Conservation (phyloP, 2,888 invertebrate species). For the Harpagoxenus sublaevis region DNA sequence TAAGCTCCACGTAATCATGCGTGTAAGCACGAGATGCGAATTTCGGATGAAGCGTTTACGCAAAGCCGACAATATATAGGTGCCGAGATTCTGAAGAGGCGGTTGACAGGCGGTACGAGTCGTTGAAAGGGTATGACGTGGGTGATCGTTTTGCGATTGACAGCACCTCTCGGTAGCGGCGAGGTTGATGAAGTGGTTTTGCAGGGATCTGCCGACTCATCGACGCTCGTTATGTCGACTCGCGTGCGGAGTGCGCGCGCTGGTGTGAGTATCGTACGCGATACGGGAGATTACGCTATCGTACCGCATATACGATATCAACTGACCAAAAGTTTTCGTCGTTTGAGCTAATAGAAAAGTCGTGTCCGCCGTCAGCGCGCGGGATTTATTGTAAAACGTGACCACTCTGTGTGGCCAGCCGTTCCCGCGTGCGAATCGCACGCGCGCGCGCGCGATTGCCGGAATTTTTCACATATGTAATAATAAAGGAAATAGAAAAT, state of each 20-base stretch:
- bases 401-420: slow-evolving; percentile 37
- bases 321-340: slow-evolving; percentile 48
- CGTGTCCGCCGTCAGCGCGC: slow-evolving; percentile 81
- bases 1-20: neutral
- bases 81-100: slow-evolving; percentile 51
- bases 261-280: slow-evolving; percentile 12
- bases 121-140: slow-evolving; percentile 74
- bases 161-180: slow-evolving; percentile 72
- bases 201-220: slow-evolving; percentile 80
- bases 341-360: slow-evolving; percentile 83
- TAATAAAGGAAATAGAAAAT: slow-evolving; percentile 41
- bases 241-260: slow-evolving; percentile 48
- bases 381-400: slow-evolving; percentile 81
- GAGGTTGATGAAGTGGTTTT: slow-evolving; percentile 80
- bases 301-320: slow-evolving; percentile 36
- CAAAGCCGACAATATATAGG: neutral
- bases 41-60: slow-evolving; percentile 15
- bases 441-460: neutral
- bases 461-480: slow-evolving; percentile 32
- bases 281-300: slow-evolving; percentile 38
- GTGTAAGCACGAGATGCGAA: neutral
- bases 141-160: slow-evolving; percentile 81
- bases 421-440: slow-evolving; percentile 32
- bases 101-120: slow-evolving; percentile 60
- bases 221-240: slow-evolving; percentile 79